Conservation (phyloP, 1,140 invertebrate species). For the Leptinotarsa lineolata region DNA sequence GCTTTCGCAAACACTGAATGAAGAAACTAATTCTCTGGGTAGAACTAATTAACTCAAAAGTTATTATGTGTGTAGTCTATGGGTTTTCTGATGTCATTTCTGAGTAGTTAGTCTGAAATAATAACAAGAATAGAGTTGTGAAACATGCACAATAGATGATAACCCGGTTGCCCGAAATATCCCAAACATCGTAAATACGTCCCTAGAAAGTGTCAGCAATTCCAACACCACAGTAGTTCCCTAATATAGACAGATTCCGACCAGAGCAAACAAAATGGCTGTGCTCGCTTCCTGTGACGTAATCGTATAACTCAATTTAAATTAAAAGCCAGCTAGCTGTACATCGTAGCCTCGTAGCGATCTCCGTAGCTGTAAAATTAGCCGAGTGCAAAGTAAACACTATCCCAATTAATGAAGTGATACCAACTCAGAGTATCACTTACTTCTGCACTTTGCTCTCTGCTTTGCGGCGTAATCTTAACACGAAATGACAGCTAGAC, state of each 20-base stretch:
- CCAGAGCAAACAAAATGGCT: constrained; percentile 15
- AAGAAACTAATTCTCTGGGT: no score
- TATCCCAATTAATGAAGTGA: constrained; percentile 23
- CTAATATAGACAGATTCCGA: constrained; percentile 11
- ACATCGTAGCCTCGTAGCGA: constrained; percentile 9
- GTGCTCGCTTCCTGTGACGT: constrained; percentile 10
- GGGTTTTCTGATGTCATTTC: no score
- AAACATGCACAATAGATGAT: no score
- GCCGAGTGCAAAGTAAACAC: constrained; percentile 22
- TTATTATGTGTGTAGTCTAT: no score
- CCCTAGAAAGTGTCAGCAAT: not conserved
- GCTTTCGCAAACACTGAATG: no score
- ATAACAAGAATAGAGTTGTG: no score
- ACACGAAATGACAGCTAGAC: not conserved
- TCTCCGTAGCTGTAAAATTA: constrained; percentile 17
- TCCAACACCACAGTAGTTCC: not conserved
- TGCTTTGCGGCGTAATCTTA: constrained; percentile 12
- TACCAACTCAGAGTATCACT: constrained; percentile 13
- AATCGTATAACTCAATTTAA: constrained; percentile 21
- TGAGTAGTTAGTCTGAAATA: no score
- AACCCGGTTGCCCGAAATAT: no score
- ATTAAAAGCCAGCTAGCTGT: constrained; percentile 18
- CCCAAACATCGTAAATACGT: not conserved
- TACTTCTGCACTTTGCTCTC: constrained; percentile 8
- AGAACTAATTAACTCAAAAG: no score